Conservation (phyloP, 2,797 vertebrate genomes). For the Tragelaphus oryx region DNA sequence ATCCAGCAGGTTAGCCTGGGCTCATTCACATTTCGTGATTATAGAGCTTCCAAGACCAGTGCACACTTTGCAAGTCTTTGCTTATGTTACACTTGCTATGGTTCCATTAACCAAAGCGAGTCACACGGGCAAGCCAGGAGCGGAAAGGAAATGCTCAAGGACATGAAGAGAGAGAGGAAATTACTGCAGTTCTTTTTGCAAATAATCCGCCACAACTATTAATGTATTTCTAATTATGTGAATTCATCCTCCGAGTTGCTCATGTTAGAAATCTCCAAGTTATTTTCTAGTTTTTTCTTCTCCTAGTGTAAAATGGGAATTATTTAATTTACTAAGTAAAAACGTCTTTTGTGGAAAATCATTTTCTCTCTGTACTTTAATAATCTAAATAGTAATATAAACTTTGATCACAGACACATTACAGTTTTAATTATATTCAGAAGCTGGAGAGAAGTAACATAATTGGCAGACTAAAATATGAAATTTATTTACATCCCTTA, state of each 20-base stretch:
- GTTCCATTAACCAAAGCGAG: background rate
- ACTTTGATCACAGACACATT: conserved; percentile 55
- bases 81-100: background rate
- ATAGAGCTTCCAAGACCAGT: background rate
- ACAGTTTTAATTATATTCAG: conserved; percentile 53
- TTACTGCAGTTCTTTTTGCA: background rate
- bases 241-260: conserved; percentile 11
- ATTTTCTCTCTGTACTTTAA: conserved; percentile 55
- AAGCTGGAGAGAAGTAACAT: conserved; percentile 52
- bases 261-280: conserved; percentile 32
- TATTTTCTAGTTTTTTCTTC: conserved; percentile 41
- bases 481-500: conserved; percentile 55
- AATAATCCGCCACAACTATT: background rate
- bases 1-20: background rate
- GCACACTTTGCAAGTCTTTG: background rate
- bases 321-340: conserved; percentile 58
- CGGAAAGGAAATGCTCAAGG: background rate
- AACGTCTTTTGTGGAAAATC: conserved; percentile 51
- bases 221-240: conserved; percentile 24
- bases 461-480: conserved; percentile 54
- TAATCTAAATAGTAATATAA: conserved; percentile 56
- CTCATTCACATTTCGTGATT: background rate
- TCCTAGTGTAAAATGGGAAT: conserved; percentile 17
- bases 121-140: background rate
- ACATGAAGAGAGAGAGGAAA: background rate